Evolutionary conservation across 2,888 invertebrate genomes (phyloP).

Genomic region (Apodemia hepburni): DNA sequence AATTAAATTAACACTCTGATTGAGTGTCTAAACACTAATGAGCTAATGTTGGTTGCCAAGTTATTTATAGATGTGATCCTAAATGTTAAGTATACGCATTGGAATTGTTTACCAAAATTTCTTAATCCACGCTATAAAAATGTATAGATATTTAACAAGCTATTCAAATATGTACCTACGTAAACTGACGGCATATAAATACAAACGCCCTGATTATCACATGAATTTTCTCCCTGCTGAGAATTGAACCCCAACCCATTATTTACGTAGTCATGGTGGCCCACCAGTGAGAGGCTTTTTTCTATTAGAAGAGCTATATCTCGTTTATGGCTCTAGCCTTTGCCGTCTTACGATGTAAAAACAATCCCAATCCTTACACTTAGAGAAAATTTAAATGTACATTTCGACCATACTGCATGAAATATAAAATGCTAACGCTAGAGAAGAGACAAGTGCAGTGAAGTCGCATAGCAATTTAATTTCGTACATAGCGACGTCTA

Average conservation of each 20-base stretch:
- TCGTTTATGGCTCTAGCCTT: too few relatives aligned
- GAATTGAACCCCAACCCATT: too few relatives aligned
- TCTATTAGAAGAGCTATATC: too few relatives aligned
- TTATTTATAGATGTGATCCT: neutral
- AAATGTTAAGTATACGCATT: neutral
- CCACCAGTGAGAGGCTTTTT: too few relatives aligned
- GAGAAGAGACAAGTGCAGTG: constrained; percentile 10
- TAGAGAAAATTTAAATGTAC: neutral
- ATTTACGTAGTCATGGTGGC: too few relatives aligned
- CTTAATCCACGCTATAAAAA: too few relatives aligned
- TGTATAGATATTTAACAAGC: too few relatives aligned
- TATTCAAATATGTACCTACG: too few relatives aligned
- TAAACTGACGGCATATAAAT: too few relatives aligned
- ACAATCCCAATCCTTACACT: neutral
- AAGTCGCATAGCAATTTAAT: constrained; percentile 37
- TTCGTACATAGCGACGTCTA: constrained; percentile 43
- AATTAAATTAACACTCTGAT: constrained; percentile 48
- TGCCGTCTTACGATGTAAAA: neutral
- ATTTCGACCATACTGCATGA: neutral
- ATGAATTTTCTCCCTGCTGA: too few relatives aligned
- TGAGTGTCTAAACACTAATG: constrained; percentile 22
- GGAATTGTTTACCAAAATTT: too few relatives aligned
- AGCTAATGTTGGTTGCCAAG: neutral
- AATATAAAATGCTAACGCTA: neutral
- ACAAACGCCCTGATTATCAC: too few relatives aligned